phyloP scores from a whole-genome alignment of 1,140 invertebrate genomes.

The Neomicropteryx cornuta region DNA sequence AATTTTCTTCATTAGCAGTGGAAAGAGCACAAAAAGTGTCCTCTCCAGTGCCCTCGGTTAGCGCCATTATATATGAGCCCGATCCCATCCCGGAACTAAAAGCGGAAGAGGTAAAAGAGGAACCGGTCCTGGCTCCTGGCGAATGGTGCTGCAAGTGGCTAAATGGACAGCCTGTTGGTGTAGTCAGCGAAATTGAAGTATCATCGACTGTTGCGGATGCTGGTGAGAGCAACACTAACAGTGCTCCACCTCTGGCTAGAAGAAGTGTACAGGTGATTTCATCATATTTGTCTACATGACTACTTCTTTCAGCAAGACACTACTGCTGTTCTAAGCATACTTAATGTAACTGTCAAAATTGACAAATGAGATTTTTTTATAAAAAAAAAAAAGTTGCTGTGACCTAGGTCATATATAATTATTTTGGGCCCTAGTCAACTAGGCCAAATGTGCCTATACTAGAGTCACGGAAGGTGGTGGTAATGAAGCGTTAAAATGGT shows the following conservation, averaged over 20 bases:
- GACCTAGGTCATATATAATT: too few relatives aligned
- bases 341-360: too few relatives aligned
- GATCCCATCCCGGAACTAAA: background rate
- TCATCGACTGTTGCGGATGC: slow-evolving; percentile 31
- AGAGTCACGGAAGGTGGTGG: too few relatives aligned
- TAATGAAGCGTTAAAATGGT: too few relatives aligned
- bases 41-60: slow-evolving; percentile 20
- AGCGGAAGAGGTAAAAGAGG: slow-evolving; percentile 12
- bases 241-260: slow-evolving; percentile 18
- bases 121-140: slow-evolving; percentile 23
- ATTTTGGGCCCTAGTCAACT: too few relatives aligned
- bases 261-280: slow-evolving; percentile 27
- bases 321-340: too few relatives aligned
- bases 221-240: slow-evolving; percentile 16
- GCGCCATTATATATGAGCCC: slow-evolving; percentile 15
- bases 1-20: too few relatives aligned
- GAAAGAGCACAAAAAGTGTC: slow-evolving; percentile 22
- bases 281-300: too few relatives aligned
- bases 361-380: too few relatives aligned
- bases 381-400: too few relatives aligned
- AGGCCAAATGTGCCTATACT: too few relatives aligned
- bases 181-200: slow-evolving; percentile 29
- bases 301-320: too few relatives aligned
- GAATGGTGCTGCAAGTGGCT: slow-evolving; percentile 51
- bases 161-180: slow-evolving; percentile 49